These are phyloP conservation scores for Lagria hirta DNA, from an alignment of 2,888 invertebrate species.

Conservation along the genomic window DNA sequence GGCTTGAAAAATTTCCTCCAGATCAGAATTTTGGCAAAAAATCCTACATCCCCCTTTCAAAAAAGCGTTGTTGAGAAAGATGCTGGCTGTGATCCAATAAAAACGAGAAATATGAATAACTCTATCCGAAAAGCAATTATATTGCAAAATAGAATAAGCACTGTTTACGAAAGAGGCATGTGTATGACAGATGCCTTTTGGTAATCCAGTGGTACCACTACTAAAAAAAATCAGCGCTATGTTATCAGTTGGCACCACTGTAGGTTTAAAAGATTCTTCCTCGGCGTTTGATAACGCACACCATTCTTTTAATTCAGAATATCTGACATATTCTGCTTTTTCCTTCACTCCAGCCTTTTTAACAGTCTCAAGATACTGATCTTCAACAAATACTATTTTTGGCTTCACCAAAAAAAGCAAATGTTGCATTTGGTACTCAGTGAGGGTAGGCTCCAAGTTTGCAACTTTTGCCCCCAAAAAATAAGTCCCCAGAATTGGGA, in stretches of 20 bases:
- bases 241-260: conserved; percentile 21
- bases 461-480: conserved; percentile 51
- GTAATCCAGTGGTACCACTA: conserved; percentile 46
- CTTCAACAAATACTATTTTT: conserved; percentile 37
- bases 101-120: no score
- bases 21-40: no score
- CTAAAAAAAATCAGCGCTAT: conserved; percentile 44
- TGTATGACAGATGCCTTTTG: conserved; percentile 43
- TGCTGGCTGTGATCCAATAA: no score
- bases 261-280: conserved; percentile 14
- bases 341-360: conserved; percentile 23
- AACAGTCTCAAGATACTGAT: conserved; percentile 25
- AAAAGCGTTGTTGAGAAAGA: no score
- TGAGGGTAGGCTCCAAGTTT: conserved; percentile 39
- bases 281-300: conserved; percentile 12
- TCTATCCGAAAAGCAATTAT: not conserved
- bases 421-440: conserved; percentile 31
- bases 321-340: conserved; percentile 26
- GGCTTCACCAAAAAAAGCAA: conserved; percentile 36
- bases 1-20: no score
- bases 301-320: conserved; percentile 27
- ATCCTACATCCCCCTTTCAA: no score
- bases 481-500: conserved; percentile 55
- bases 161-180: conserved; percentile 30
- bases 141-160: conserved; percentile 15